Evolutionary conservation across 2,888 invertebrate species (phyloP).

Genomic region (Trissolcus brochymenae): DNA sequence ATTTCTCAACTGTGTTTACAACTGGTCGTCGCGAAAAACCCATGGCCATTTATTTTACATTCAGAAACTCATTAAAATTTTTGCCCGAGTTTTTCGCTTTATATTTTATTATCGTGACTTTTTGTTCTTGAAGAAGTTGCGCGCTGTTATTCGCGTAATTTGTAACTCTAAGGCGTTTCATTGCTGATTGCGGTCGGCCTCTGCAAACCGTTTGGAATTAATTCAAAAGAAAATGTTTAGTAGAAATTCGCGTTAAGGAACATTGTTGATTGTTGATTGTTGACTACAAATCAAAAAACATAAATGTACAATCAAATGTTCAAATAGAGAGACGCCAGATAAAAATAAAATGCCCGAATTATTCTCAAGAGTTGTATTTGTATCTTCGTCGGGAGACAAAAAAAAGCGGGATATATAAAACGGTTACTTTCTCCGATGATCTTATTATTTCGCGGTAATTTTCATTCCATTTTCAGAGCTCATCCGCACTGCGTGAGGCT

Average conservation of each 20-base stretch:
- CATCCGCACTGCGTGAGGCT: conserved; percentile 48
- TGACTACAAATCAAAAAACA: no score
- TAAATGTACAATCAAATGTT: no score
- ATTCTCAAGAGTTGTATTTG: not conserved
- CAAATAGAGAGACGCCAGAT: no score
- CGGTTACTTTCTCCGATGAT: conserved; percentile 44
- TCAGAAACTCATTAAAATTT: conserved; percentile 36
- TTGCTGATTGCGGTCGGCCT: not conserved
- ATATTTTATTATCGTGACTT: conserved; percentile 1
- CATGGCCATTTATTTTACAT: conserved; percentile 36
- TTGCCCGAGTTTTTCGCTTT: conserved; percentile 22
- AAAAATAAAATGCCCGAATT: not conserved
- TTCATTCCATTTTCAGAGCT: conserved; percentile 50
- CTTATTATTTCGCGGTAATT: conserved; percentile 57
- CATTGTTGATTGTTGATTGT: no score
- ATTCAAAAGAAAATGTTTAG: no score
- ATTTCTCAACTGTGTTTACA: conserved; percentile 68
- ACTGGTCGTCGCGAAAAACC: conserved; percentile 29
- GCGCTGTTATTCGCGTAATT: conserved; percentile 14
- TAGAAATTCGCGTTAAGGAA: not conserved
- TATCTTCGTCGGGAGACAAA: not conserved
- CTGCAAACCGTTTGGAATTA: no score
- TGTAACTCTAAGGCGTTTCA: not conserved
- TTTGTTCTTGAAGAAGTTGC: conserved; percentile 1
- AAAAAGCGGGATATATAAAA: conserved; percentile 15